phyloP scores from a whole-genome alignment of 2,113 vertebrate species.

The Talpa occidentalis region DNA sequence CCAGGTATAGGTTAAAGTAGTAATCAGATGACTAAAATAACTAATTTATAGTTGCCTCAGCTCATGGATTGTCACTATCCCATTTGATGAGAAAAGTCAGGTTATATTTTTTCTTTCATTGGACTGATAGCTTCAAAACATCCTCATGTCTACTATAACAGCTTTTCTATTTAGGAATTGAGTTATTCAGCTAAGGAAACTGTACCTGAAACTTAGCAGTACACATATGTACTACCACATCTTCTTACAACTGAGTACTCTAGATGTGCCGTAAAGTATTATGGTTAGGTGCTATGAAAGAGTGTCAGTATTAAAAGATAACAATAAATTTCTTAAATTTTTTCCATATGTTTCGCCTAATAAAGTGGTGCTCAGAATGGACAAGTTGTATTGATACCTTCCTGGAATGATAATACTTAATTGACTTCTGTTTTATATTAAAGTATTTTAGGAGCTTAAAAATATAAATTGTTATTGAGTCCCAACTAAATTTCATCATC shows the following conservation, averaged over 20 bases:
- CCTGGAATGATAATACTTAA: background rate
- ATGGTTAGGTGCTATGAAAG: background rate
- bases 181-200: background rate
- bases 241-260: background rate
- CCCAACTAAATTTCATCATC: background rate
- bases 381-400: background rate
- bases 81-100: background rate
- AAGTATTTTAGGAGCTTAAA: background rate
- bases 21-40: conserved; percentile 4
- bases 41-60: background rate
- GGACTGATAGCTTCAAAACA: background rate
- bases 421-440: background rate
- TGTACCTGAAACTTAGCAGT: background rate
- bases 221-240: accelerated
- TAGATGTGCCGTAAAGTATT: background rate
- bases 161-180: background rate
- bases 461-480: background rate
- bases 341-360: conserved; percentile 20
- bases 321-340: background rate
- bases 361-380: background rate
- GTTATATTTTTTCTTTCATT: background rate
- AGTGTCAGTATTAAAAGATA: background rate
- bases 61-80: background rate
- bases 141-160: background rate
- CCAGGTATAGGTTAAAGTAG: background rate